Conservation (phyloP, 2,888 invertebrate species). For the Eucriotettix oculatus region DNA sequence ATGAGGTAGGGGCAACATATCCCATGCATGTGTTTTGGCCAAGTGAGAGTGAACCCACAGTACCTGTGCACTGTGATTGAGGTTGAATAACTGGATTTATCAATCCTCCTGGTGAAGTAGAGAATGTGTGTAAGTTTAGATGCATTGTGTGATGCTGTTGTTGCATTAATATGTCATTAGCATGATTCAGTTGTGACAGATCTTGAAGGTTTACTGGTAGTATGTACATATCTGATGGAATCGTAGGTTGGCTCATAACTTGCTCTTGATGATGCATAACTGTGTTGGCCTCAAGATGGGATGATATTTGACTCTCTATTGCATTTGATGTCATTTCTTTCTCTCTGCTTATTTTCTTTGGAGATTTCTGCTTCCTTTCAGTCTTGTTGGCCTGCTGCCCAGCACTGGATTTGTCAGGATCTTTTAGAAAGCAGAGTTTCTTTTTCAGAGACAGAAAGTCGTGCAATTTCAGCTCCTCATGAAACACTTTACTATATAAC, state of each 20-base stretch:
- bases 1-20: background rate
- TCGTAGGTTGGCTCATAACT: background rate
- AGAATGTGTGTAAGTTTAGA: constrained; percentile 7
- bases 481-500: constrained; percentile 38
- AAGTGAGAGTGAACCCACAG: background rate
- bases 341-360: constrained; percentile 8
- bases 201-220: constrained; percentile 7
- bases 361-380: constrained; percentile 9
- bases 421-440: constrained; percentile 7
- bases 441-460: constrained; percentile 7
- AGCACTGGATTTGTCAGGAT: constrained; percentile 2
- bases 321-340: constrained; percentile 1
- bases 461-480: constrained; percentile 21
- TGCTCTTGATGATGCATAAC: background rate
- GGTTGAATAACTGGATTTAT: constrained; percentile 6
- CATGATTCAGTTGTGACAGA: constrained; percentile 1
- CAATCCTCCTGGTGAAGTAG: constrained; percentile 2
- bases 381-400: constrained; percentile 2
- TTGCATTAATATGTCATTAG: constrained; percentile 2
- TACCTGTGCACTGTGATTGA: background rate
- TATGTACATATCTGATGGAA: constrained; percentile 7
- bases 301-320: background rate
- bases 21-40: background rate
- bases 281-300: background rate
- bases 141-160: constrained; percentile 9